A percentile compares a stretch with the other conserved stretches of the same genome.
Evolutionary conservation across 2,888 invertebrate species (phyloP).

Genomic region (Acronicta alni): DNA sequence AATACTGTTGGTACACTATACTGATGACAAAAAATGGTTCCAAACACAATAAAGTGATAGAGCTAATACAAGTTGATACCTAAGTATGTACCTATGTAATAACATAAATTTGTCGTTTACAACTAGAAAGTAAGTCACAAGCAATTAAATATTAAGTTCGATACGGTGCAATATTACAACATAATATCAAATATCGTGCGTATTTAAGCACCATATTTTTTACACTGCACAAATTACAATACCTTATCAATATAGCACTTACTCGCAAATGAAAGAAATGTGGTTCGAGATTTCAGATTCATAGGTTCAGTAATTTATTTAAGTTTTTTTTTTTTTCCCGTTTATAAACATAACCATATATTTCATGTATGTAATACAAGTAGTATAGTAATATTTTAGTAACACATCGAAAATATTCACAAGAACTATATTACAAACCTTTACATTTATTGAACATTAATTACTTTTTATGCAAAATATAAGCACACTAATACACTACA

Average conservation of each 20-base stretch:
- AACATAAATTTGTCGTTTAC: conserved; percentile 18
- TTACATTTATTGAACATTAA: conserved; percentile 5
- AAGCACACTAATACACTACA: conserved; percentile 17
- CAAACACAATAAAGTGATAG: conserved; percentile 15
- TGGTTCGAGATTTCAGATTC: conserved; percentile 23
- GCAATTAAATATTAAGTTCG: conserved; percentile 16
- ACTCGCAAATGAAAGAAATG: conserved; percentile 6
- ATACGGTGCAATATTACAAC: conserved; percentile 10
- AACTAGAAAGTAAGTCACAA: conserved; percentile 21
- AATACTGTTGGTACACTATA: conserved; percentile 16
- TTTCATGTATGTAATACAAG: too few relatives aligned
- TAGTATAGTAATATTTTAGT: too few relatives aligned
- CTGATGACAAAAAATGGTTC: conserved; percentile 20
- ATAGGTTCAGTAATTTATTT: too few relatives aligned
- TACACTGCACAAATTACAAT: background rate
- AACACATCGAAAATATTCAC: background rate
- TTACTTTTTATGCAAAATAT: conserved; percentile 4
- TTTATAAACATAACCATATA: background rate
- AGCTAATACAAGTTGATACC: conserved; percentile 9
- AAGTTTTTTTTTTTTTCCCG: background rate
- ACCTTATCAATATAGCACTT: background rate
- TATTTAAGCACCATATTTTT: conserved; percentile 19
- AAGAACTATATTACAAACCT: background rate
- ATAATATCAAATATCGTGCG: conserved; percentile 43
- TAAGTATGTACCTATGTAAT: conserved; percentile 7